A percentile compares a stretch with the other conserved stretches of the same genome.
Evolutionary conservation across 2,797 vertebrate species (phyloP).

Genomic region (Pristis pectinata): DNA sequence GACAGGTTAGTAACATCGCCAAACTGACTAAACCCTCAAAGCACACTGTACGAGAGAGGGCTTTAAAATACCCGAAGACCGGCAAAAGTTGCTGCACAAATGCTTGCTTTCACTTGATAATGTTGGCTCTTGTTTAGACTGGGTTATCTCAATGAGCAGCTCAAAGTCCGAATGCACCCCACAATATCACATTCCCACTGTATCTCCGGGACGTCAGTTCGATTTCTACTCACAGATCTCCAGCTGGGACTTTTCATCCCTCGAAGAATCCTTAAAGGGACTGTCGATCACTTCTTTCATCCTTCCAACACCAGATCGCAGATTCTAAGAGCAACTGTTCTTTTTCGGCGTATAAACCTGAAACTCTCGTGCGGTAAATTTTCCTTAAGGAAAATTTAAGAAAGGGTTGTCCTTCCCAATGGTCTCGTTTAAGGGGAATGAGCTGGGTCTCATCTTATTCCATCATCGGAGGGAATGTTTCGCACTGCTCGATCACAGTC

Average conservation of each 20-base stretch:
- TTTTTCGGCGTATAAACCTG: background rate
- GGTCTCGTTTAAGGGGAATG: background rate
- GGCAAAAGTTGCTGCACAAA: background rate
- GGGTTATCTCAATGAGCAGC: background rate
- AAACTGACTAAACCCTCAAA: background rate
- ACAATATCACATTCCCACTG: background rate
- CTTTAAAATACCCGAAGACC: too few relatives aligned
- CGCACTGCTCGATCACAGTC: too few relatives aligned
- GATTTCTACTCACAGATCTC: slow-evolving; percentile 13
- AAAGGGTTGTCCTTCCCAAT: background rate
- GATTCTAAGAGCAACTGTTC: background rate
- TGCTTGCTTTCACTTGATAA: too few relatives aligned
- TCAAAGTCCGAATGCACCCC: background rate
- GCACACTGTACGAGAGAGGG: too few relatives aligned
- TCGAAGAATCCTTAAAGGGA: background rate
- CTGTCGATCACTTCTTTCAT: background rate
- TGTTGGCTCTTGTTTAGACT: background rate
- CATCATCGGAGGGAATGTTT: background rate
- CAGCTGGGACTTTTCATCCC: background rate
- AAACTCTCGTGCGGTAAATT: background rate
- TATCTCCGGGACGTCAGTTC: background rate
- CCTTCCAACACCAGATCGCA: background rate
- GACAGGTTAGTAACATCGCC: background rate
- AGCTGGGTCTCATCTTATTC: too few relatives aligned
- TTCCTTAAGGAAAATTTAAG: background rate